Evolutionary conservation across 1,140 invertebrate species (phyloP).

Genomic region (Amyelois transitella): DNA sequence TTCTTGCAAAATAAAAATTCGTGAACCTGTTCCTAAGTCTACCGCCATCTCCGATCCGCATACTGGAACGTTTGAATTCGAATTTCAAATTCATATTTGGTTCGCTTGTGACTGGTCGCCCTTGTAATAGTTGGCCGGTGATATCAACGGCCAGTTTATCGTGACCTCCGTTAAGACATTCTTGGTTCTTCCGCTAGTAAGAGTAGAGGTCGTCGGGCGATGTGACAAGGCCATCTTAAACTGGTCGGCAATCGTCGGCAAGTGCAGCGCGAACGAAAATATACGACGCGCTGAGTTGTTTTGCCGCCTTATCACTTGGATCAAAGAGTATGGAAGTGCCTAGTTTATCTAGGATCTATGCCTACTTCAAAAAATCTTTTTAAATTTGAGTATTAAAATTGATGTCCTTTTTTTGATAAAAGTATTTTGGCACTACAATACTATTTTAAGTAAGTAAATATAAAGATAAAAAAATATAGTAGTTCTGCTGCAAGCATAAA

Average conservation of each 20-base stretch:
- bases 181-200: constrained; percentile 20
- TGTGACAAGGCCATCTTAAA: constrained; percentile 38
- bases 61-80: constrained; percentile 62
- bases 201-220: constrained; percentile 24
- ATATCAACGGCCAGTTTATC: constrained; percentile 54
- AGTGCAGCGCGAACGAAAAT: constrained; percentile 73
- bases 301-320: constrained; percentile 69
- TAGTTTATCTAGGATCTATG: too few relatives aligned
- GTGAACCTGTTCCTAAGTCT: background rate
- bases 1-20: background rate
- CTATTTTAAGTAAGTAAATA: too few relatives aligned
- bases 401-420: too few relatives aligned
- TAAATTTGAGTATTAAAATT: too few relatives aligned
- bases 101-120: constrained; percentile 66
- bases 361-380: background rate
- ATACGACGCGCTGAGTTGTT: constrained; percentile 69
- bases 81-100: constrained; percentile 71
- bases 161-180: constrained; percentile 39
- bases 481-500: too few relatives aligned
- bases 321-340: constrained; percentile 42
- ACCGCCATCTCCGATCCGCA: constrained; percentile 16
- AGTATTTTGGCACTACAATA: too few relatives aligned
- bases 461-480: too few relatives aligned
- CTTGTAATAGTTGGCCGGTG: constrained; percentile 73
- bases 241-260: constrained; percentile 61